Evolutionary conservation across 2,113 vertebrate genomes (phyloP), one percentile per base, ranked within the genome.

Genomic region (Antechinus flavipes): DNA sequence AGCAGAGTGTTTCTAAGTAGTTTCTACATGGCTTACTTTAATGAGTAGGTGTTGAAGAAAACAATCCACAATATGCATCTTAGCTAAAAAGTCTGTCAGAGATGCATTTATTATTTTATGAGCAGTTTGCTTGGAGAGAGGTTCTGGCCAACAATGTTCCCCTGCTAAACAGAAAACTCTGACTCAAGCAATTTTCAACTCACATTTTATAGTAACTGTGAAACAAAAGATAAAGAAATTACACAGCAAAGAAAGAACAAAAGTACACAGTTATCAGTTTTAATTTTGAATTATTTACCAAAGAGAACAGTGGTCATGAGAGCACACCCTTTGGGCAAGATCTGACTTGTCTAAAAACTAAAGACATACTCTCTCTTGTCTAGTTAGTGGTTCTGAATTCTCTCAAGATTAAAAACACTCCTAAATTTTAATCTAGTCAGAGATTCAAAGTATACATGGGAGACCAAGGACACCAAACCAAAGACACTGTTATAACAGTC

Each of bases 361-460:
- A 84, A n/a, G 2, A 84, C 35, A 42, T 5, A 23, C n/a, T 16
- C 0, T 42, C 6, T 42, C n/a, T 84, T 84, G n/a, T 84, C 68
- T 84, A 84, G 68, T 84, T n/a, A 84, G 68, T 84, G 68, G 68
- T 84, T 84, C n/a, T 84, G 68, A 84, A n/a, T 84, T 84, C 68
- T 84, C n/a, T 14, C n/a, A 84, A 84, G n/a, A 84, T 84, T 84
- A 84, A 84, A 76, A 84, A 84, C n/a, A 84, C n/a, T 23, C n/a
- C 16, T n/a, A 84, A 84, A 42, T 84, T 42, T 19, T 84, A 84
- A 84, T 84, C n/a, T 84, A 35, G 68, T 42, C 6, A 42, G n/a
- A n/a, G 16, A 84, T 84, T 84, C 19, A 84, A 84, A 84, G 68
- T n/a, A 23, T 84, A 42, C n/a, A 84, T 42, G n/a, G 35, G 68